phyloP scores from a whole-genome alignment of 1,140 invertebrate genomes.

The Protaetia brevitarsis region DNA sequence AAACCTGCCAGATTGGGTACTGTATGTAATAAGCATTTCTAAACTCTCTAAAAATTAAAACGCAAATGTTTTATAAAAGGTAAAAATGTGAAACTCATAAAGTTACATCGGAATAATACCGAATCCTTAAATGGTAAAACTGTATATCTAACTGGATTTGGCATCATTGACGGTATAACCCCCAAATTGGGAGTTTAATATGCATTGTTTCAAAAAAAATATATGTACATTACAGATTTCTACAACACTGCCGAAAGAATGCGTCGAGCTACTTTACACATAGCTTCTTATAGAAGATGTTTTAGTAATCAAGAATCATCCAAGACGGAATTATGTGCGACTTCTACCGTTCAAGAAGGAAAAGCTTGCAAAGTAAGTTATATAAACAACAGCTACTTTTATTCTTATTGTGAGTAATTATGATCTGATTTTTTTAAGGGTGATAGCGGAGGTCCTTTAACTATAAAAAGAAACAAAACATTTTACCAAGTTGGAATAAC shows the following conservation, averaged over 20 bases:
- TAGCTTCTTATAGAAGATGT: constrained; percentile 39
- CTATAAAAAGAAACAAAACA: constrained; percentile 35
- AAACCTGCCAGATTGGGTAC: constrained; percentile 34
- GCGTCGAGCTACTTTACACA: constrained; percentile 41
- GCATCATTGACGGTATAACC: constrained; percentile 46
- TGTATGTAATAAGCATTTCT: background rate
- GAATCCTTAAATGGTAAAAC: constrained; percentile 39
- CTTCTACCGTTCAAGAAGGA: constrained; percentile 43
- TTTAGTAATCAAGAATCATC: constrained; percentile 30
- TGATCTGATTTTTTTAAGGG: constrained; percentile 38
- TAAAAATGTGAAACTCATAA: constrained; percentile 37
- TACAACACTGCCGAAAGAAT: constrained; percentile 38
- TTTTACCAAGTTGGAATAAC: constrained; percentile 44
- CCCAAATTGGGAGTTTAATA: background rate
- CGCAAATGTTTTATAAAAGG: constrained; percentile 24
- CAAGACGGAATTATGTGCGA: constrained; percentile 40
- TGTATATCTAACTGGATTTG: constrained; percentile 45
- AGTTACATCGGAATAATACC: constrained; percentile 37
- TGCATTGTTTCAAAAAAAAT: background rate
- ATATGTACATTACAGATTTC: constrained; percentile 38
- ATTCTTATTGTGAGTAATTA: background rate
- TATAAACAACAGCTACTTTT: background rate
- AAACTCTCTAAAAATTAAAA: background rate
- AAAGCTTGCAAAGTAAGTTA: constrained; percentile 45
- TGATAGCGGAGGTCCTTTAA: constrained; percentile 45